A percentile compares a stretch with the other conserved stretches of the same genome.
Conservation (phyloP, 2,113 vertebrate species). For the Nesogale talazaci region DNA sequence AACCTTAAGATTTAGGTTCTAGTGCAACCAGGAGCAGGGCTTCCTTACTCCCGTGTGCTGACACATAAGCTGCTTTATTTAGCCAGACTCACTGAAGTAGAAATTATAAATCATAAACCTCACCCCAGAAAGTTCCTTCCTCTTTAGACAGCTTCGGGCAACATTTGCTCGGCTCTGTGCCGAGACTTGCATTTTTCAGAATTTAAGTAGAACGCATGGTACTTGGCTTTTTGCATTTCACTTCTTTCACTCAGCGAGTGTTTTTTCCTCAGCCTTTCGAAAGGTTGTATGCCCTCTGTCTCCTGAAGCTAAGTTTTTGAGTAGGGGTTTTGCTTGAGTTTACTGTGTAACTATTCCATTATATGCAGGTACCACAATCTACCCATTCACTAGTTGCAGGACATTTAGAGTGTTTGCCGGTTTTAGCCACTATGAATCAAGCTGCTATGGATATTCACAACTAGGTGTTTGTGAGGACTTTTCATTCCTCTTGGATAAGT, state of each 20-base stretch:
- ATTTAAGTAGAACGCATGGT: constrained; percentile 29
- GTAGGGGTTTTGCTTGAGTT: not conserved
- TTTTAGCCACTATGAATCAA: not conserved
- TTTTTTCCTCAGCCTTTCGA: not conserved
- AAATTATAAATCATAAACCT: constrained; percentile 43
- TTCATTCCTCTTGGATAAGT: constrained; percentile 56
- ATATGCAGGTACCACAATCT: not conserved
- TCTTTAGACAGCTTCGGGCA: not conserved
- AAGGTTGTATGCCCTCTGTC: not conserved
- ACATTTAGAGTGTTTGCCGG: constrained; percentile 5
- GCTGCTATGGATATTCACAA: constrained; percentile 2
- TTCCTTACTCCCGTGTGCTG: not conserved
- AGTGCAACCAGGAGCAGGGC: not conserved
- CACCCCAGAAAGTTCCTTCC: not conserved
- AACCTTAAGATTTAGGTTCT: not conserved
- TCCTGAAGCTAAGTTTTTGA: not conserved
- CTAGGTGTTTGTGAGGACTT: not conserved
- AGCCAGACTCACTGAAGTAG: constrained; percentile 31
- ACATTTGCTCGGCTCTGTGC: not conserved
- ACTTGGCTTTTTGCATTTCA: not conserved
- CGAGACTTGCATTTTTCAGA: constrained; percentile 16
- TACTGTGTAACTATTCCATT: constrained; percentile 3
- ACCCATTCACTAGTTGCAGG: not conserved
- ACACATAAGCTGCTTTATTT: not conserved
- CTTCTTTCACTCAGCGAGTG: not conserved